Evolutionary conservation across 2,888 invertebrate genomes (phyloP).

Genomic region (Euproctis similis): DNA sequence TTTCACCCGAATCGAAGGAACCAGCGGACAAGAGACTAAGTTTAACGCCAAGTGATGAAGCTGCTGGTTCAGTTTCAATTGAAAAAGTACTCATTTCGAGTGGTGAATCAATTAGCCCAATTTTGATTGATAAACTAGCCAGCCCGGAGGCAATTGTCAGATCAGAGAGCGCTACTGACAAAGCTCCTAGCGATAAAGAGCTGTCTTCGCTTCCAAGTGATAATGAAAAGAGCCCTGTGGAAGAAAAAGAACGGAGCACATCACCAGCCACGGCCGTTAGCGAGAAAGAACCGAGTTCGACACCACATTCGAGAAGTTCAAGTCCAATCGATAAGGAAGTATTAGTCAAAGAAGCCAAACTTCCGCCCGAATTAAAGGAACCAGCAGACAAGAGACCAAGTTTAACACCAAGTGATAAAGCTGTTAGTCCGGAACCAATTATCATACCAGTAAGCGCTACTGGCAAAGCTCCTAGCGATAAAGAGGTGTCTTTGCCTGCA

Average conservation of each 20-base stretch:
- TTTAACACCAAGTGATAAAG: constrained; percentile 5
- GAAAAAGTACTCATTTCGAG: no score
- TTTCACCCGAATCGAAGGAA: neutral
- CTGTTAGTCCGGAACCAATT: neutral
- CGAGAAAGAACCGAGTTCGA: constrained; percentile 2
- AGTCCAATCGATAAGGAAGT: constrained; percentile 1
- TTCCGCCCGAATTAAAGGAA: no score
- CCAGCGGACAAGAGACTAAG: constrained; percentile 1
- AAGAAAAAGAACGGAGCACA: constrained; percentile 2
- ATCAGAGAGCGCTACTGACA: constrained; percentile 2
- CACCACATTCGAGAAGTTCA: neutral
- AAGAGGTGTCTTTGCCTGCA: constrained; percentile 1
- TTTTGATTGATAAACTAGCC: no score
- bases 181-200: constrained; percentile 1
- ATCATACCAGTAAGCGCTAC: no score
- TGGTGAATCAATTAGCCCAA: no score
- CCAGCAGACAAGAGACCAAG: constrained; percentile 8
- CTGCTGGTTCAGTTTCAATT: no score
- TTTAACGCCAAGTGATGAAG: no score
- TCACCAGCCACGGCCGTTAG: constrained; percentile 7
- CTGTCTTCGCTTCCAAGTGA: neutral
- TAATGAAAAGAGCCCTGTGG: constrained; percentile 1
- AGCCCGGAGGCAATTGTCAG: no score
- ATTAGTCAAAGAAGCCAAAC: neutral
- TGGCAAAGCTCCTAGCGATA: neutral